A percentile compares a stretch with the other conserved stretches of the same genome.
Evolutionary conservation across 2,113 vertebrate species (phyloP).

Genomic region (Mus pahari): DNA sequence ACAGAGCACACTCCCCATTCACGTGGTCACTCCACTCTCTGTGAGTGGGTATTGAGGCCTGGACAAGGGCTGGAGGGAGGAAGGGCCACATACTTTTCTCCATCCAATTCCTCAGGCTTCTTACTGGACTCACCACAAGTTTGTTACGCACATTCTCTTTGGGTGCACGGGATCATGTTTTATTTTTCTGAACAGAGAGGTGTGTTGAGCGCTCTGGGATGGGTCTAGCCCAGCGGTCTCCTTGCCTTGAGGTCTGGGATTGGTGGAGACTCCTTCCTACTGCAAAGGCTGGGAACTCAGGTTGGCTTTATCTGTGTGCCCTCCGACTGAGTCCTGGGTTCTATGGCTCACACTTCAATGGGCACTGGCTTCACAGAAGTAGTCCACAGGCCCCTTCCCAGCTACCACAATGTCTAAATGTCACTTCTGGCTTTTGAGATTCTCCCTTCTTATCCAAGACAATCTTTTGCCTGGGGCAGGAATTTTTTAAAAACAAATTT

Average conservation of each 20-base stretch:
- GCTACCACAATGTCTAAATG: slow-evolving; percentile 3
- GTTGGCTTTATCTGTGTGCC: not conserved
- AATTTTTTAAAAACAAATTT: not conserved
- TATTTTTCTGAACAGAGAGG: not conserved
- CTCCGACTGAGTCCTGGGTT: not conserved
- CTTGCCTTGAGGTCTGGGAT: too few relatives aligned
- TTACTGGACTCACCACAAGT: too few relatives aligned
- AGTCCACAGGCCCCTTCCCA: not conserved
- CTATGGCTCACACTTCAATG: not conserved
- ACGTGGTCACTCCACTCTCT: not conserved
- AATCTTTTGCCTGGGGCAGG: not conserved
- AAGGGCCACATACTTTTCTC: not conserved
- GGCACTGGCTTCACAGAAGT: not conserved
- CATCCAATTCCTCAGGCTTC: not conserved
- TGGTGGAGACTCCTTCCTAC: not conserved
- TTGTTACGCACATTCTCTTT: too few relatives aligned
- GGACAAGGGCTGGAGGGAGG: not conserved
- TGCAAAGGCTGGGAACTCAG: not conserved
- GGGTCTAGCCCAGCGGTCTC: not conserved
- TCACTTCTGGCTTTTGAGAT: slow-evolving; percentile 21
- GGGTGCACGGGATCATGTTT: not conserved
- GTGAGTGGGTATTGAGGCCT: too few relatives aligned
- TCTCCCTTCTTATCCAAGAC: slow-evolving; percentile 6
- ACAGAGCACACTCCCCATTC: not conserved
- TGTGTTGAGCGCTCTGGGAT: not conserved